Evolutionary conservation across 2,888 invertebrate species (phyloP).

Genomic region (Tanytarsus gracilentus): DNA sequence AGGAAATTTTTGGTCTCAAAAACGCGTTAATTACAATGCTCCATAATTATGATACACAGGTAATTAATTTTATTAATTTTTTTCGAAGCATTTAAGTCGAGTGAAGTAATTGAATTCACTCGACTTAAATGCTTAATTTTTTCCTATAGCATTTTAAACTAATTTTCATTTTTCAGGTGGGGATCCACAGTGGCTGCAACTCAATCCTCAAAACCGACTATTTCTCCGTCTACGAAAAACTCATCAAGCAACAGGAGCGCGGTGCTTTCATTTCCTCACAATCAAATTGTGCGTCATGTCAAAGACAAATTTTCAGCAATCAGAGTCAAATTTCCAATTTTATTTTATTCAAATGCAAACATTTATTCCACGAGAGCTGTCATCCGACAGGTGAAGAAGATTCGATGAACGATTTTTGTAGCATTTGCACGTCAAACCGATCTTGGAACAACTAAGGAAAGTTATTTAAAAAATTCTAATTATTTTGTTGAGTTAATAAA

Average conservation of each 20-base stretch:
- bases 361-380: slow-evolving; percentile 81
- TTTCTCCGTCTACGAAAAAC: slow-evolving; percentile 73
- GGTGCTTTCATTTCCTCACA: slow-evolving; percentile 63
- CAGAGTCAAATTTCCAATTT: slow-evolving; percentile 54
- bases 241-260: slow-evolving; percentile 66
- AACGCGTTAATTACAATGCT: slow-evolving; percentile 90
- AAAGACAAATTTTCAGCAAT: slow-evolving; percentile 58
- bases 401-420: too few relatives aligned
- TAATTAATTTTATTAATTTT: slow-evolving; percentile 35
- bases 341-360: slow-evolving; percentile 78
- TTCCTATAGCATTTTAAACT: not conserved
- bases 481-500: too few relatives aligned
- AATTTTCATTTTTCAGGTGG: slow-evolving; percentile 48
- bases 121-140: not conserved
- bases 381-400: too few relatives aligned
- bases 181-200: slow-evolving; percentile 82
- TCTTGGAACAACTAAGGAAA: too few relatives aligned
- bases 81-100: not conserved
- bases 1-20: slow-evolving; percentile 81
- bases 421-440: too few relatives aligned
- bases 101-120: slow-evolving; percentile 27
- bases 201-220: slow-evolving; percentile 85
- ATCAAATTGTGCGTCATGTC: slow-evolving; percentile 69
- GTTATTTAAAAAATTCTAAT: too few relatives aligned
- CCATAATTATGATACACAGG: slow-evolving; percentile 88